phyloP scores from a whole-genome alignment of 2,888 invertebrate genomes.

The Drosophila emarginata region DNA sequence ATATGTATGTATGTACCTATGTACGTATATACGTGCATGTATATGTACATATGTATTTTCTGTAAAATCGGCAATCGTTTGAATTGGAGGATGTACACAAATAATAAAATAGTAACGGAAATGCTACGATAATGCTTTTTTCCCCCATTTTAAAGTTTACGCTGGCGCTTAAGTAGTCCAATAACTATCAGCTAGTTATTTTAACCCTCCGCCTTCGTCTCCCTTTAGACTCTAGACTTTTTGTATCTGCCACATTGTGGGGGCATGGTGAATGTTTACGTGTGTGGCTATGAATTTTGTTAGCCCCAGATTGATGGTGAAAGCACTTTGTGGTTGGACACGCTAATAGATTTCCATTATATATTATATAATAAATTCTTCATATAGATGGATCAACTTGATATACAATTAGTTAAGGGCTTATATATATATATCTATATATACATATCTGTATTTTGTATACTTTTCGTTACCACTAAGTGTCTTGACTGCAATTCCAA shows the following conservation, averaged over 20 bases:
- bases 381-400: not conserved
- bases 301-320: slow-evolving; percentile 42
- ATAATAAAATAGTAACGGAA: slow-evolving; percentile 56
- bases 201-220: not conserved
- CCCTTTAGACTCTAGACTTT: not conserved
- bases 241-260: not conserved
- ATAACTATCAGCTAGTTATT: not conserved
- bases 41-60: not conserved
- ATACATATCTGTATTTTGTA: no score
- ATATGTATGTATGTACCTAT: not conserved
- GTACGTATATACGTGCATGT: not conserved
- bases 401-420: not conserved
- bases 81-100: slow-evolving; percentile 29
- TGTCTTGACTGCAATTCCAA: slow-evolving; percentile 28
- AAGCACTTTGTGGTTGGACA: slow-evolving; percentile 26
- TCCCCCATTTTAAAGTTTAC: slow-evolving; percentile 11
- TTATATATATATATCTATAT: no score
- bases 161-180: not conserved
- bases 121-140: slow-evolving; percentile 54
- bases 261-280: slow-evolving; percentile 2
- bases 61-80: slow-evolving; percentile 30
- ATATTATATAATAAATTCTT: not conserved
- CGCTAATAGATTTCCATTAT: slow-evolving; percentile 10
- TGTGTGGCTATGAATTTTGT: slow-evolving; percentile 13
- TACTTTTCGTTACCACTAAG: not conserved